phyloP scores from a whole-genome alignment of 2,797 vertebrate genomes.

The Limnodromus scolopaceus region DNA sequence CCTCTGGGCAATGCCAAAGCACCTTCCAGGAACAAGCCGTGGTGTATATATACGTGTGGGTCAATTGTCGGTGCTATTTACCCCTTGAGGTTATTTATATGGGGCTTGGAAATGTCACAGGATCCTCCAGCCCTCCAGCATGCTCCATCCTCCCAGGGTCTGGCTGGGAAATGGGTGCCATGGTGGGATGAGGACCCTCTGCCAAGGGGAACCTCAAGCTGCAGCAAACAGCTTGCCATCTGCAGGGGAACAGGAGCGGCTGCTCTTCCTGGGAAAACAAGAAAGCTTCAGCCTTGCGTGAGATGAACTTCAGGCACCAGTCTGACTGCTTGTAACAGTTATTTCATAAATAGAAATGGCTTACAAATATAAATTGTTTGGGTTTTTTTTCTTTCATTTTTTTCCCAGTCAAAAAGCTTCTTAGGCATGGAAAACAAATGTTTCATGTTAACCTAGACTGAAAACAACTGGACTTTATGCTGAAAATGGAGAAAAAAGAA shows the following conservation, averaged over 20 bases:
- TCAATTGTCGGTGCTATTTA: accelerated
- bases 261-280: neutral
- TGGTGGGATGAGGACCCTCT: accelerated
- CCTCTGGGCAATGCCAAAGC: accelerated
- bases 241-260: neutral
- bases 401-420: neutral
- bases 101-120: neutral
- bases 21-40: neutral
- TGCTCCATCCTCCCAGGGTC: accelerated
- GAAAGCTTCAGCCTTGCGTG: neutral
- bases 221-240: too few relatives aligned
- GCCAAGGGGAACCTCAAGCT: neutral
- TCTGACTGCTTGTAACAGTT: neutral
- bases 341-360: neutral
- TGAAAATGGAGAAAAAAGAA: neutral
- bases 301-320: neutral
- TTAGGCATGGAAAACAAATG: neutral
- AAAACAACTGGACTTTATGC: neutral
- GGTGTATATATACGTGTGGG: accelerated
- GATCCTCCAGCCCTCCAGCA: neutral
- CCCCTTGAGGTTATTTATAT: neutral
- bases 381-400: neutral
- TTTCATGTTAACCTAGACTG: neutral
- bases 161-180: accelerated
- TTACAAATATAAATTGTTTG: neutral